Evolutionary conservation across 2,888 invertebrate genomes (phyloP).

Genomic region (Teleiodes luculella): DNA sequence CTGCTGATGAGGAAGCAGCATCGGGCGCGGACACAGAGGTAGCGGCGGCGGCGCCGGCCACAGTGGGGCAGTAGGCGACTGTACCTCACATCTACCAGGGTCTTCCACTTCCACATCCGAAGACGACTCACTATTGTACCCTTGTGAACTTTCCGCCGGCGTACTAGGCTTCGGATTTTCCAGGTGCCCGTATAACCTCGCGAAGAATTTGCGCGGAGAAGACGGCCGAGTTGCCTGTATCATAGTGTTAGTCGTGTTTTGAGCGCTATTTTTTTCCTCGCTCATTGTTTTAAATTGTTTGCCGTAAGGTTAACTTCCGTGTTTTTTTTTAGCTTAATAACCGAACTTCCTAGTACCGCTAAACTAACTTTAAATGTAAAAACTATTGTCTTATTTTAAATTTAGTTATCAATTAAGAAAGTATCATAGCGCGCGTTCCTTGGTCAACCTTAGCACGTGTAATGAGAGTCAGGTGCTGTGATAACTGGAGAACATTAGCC

Average conservation of each 20-base stretch:
- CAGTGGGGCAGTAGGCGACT: conserved; percentile 29
- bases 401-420: too few relatives aligned
- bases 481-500: conserved; percentile 38
- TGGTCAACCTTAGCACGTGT: conserved; percentile 45
- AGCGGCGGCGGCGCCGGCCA: conserved; percentile 57
- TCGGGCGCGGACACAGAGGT: conserved; percentile 65
- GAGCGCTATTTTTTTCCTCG: conserved; percentile 30
- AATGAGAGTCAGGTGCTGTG: conserved; percentile 59
- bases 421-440: conserved; percentile 41
- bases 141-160: conserved; percentile 32
- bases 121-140: conserved; percentile 61
- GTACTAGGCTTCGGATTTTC: conserved; percentile 61
- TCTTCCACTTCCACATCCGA: conserved; percentile 68
- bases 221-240: conserved; percentile 79
- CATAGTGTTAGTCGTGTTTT: conserved; percentile 24
- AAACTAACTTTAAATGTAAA: too few relatives aligned
- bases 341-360: too few relatives aligned
- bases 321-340: too few relatives aligned
- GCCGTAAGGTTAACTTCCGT: neutral
- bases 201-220: conserved; percentile 89
- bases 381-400: too few relatives aligned
- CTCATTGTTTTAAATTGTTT: conserved; percentile 44
- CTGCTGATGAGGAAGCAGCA: conserved; percentile 68
- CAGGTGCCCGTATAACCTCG: conserved; percentile 87
- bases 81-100: conserved; percentile 27